These are phyloP conservation scores for Cisticola juncidis DNA, from an alignment of 2,113 vertebrate genomes.

Conservation along the genomic window DNA sequence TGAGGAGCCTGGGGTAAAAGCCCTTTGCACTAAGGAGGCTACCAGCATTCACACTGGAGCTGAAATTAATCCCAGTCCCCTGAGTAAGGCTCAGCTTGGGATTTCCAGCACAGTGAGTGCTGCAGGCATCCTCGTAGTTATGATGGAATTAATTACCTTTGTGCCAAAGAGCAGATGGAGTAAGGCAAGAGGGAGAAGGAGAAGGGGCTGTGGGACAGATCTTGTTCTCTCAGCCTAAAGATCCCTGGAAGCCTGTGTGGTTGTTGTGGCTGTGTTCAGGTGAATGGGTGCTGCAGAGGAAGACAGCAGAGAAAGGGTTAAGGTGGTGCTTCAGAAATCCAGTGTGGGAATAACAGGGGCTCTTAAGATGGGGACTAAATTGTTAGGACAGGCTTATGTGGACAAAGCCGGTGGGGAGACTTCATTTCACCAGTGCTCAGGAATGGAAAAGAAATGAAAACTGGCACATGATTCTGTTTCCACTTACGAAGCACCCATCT, in stretches of 20 bases:
- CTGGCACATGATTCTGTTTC: conserved; percentile 52
- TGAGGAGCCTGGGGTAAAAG: background rate
- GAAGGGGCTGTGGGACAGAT: background rate
- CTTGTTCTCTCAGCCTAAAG: background rate
- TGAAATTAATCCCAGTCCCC: background rate
- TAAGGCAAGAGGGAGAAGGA: background rate
- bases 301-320: conserved; percentile 8
- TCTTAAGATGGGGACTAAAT: background rate
- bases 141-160: background rate
- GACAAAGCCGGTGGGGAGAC: conserved; percentile 11
- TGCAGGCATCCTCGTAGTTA: background rate
- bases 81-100: background rate
- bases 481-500: conserved; percentile 44
- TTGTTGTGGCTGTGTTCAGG: background rate
- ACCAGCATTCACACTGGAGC: background rate
- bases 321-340: background rate
- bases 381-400: background rate
- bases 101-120: background rate
- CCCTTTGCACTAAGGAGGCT: background rate
- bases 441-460: conserved; percentile 36
- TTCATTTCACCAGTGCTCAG: conserved; percentile 21
- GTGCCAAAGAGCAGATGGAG: background rate
- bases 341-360: background rate
- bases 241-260: background rate
- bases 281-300: background rate